A percentile compares a stretch with the other conserved stretches of the same genome.
Conservation (phyloP, 2,888 invertebrate genomes). For the Digitonthophagus gazella region DNA sequence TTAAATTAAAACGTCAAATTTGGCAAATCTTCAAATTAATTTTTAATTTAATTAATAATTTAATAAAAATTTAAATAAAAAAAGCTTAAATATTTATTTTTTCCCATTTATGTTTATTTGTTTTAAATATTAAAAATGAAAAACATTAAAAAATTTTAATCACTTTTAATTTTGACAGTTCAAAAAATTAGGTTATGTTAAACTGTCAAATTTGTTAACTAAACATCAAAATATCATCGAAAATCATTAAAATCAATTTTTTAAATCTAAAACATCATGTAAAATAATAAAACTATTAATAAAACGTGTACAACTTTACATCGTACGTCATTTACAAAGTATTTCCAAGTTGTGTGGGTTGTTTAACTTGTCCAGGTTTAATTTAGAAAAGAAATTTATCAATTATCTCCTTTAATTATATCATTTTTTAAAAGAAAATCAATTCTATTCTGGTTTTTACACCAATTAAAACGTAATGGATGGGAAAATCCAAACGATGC, state of each 20-base stretch:
- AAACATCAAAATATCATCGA: background rate
- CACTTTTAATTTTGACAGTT: too few relatives aligned
- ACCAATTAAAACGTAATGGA: background rate
- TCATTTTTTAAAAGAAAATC: background rate
- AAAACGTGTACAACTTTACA: background rate
- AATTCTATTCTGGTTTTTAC: background rate
- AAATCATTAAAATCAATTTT: too few relatives aligned
- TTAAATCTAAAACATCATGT: background rate
- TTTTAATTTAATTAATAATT: too few relatives aligned
- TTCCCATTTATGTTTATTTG: too few relatives aligned
- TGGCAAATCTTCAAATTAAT: background rate
- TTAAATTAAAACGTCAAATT: background rate
- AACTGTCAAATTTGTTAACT: background rate
- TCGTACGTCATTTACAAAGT: background rate
- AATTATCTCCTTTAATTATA: background rate
- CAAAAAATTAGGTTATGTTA: too few relatives aligned
- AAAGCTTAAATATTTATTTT: too few relatives aligned
- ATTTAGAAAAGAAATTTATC: background rate
- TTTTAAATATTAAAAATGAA: too few relatives aligned
- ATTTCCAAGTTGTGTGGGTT: background rate
- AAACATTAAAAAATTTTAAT: too few relatives aligned
- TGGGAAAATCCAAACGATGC: background rate
- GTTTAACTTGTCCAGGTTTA: background rate
- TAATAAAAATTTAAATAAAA: too few relatives aligned
- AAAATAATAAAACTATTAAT: background rate